A percentile compares a stretch with the other conserved stretches of the same genome.
These are phyloP conservation scores for Melanocharis versteri DNA, from an alignment of 2,113 vertebrate genomes.

Conservation along the genomic window DNA sequence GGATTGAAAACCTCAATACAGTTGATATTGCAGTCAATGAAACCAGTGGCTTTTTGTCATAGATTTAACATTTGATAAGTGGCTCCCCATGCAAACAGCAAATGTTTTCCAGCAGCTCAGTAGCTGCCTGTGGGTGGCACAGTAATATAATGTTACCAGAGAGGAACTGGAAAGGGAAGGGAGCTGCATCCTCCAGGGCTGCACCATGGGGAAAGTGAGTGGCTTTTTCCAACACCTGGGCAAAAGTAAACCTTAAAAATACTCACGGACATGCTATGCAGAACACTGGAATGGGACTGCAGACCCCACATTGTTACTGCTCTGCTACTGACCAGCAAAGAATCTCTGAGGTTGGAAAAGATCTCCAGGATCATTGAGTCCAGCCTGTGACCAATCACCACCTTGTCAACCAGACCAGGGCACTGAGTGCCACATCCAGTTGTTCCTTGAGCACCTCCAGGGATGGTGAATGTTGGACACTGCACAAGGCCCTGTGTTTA, in stretches of 20 bases:
- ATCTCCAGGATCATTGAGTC: neutral
- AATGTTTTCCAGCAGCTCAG: neutral
- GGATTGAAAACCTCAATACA: neutral
- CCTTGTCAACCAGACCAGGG: neutral
- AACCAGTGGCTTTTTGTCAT: neutral
- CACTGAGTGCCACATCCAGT: neutral
- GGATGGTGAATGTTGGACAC: fast-evolving
- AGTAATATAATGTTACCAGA: neutral
- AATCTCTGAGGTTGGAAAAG: neutral
- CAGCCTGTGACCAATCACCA: neutral
- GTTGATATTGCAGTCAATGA: neutral
- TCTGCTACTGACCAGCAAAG: neutral
- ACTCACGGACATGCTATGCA: fast-evolving
- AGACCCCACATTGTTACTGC: fast-evolving
- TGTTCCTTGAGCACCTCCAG: neutral
- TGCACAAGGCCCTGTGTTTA: neutral
- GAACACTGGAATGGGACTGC: fast-evolving
- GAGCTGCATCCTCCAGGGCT: neutral
- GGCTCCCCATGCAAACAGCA: neutral
- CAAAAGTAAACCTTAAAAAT: neutral
- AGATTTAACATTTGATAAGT: neutral
- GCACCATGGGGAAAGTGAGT: fast-evolving
- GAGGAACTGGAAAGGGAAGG: neutral
- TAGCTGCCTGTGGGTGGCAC: constrained; percentile 50
- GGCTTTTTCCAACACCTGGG: neutral